A percentile compares a stretch with the other conserved stretches of the same genome.
Conservation (phyloP, 2,888 invertebrate genomes). For the Synergus gifuensis region DNA sequence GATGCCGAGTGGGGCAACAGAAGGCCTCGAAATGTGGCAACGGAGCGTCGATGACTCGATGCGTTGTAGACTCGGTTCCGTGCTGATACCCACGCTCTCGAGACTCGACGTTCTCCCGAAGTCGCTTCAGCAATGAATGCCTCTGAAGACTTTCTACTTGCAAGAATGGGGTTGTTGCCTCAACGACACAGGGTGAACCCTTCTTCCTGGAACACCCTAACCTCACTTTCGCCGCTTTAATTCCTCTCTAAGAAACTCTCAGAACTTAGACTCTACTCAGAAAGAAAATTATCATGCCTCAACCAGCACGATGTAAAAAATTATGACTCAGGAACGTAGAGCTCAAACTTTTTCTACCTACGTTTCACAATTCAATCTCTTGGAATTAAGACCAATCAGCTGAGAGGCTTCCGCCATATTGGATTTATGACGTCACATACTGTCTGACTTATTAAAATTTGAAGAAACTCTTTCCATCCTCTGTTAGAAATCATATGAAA, state of each 20-base stretch:
- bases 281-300: not conserved
- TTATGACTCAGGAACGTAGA: not conserved
- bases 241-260: not conserved
- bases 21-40: conserved; percentile 77
- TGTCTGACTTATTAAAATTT: too few species aligned
- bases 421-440: not conserved
- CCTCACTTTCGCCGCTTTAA: not conserved
- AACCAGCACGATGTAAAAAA: not conserved
- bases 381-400: too few species aligned
- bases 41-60: conserved; percentile 67
- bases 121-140: conserved; percentile 67
- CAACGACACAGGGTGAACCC: conserved; percentile 46
- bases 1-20: conserved; percentile 50
- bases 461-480: too few species aligned
- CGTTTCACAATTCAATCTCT: not conserved
- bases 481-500: too few species aligned
- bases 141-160: conserved; percentile 75
- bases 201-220: not conserved
- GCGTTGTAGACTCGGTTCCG: conserved; percentile 76
- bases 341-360: not conserved
- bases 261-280: not conserved
- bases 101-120: conserved; percentile 62
- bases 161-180: conserved; percentile 73
- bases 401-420: not conserved
- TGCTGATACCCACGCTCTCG: conserved; percentile 78